phyloP scores from a whole-genome alignment of 2,888 invertebrate species.

The Melanophora roralis region DNA sequence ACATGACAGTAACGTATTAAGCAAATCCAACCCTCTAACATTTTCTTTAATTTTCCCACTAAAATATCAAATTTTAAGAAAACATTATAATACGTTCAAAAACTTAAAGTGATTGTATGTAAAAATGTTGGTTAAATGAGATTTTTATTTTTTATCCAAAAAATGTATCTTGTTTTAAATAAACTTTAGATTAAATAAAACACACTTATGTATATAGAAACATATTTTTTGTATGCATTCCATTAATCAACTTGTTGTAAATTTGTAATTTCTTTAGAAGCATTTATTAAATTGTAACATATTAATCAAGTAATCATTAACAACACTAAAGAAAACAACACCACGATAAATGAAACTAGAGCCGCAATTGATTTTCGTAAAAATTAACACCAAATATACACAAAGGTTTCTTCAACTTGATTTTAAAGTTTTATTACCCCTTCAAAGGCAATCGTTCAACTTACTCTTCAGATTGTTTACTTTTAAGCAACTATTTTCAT shows the following conservation, averaged over 20 bases:
- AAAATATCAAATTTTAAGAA: constrained; percentile 40
- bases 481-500: too few species aligned
- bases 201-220: too few species aligned
- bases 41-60: too few species aligned
- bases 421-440: too few species aligned
- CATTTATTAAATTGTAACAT: constrained; percentile 52
- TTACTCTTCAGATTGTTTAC: too few species aligned
- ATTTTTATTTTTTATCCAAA: constrained; percentile 34
- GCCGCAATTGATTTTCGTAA: too few species aligned
- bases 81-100: constrained; percentile 9
- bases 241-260: constrained; percentile 41
- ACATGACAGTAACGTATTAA: too few species aligned
- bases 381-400: too few species aligned
- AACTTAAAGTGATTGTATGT: constrained; percentile 8
- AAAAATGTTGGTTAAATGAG: constrained; percentile 49
- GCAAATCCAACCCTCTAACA: too few species aligned
- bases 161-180: constrained; percentile 50
- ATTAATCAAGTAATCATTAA: constrained; percentile 22
- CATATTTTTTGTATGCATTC: constrained; percentile 62
- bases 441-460: too few species aligned
- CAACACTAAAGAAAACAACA: constrained; percentile 75
- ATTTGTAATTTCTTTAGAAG: constrained; percentile 28
- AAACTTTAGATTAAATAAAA: constrained; percentile 38
- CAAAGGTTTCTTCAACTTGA: too few species aligned
- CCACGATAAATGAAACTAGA: constrained; percentile 67